Percentiles rank a stretch among this genome's conserved stretches.
Evolutionary conservation across 2,797 vertebrate genomes (phyloP).

Genomic region (Cossypha polioptera): DNA sequence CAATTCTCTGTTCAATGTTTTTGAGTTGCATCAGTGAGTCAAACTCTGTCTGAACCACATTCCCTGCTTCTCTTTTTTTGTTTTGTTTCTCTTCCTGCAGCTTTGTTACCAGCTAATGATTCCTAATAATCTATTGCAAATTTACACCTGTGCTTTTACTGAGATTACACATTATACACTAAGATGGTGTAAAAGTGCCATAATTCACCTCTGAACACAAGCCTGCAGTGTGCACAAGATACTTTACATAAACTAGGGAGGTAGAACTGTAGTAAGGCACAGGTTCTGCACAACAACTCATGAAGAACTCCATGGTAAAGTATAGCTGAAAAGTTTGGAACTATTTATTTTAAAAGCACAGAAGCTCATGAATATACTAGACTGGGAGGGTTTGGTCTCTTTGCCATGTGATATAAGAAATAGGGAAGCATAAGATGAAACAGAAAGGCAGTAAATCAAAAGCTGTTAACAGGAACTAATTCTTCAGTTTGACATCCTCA

Average conservation of each 20-base stretch:
- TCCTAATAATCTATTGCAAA: neutral
- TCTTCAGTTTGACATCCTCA: neutral
- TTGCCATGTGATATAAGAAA: neutral
- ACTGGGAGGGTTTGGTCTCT: neutral
- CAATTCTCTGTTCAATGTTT: neutral
- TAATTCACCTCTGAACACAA: neutral
- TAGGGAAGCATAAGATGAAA: neutral
- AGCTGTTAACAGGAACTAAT: neutral
- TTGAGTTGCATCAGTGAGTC: neutral
- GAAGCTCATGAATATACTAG: neutral
- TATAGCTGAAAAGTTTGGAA: neutral
- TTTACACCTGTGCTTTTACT: neutral
- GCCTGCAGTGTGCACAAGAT: neutral
- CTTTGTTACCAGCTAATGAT: neutral
- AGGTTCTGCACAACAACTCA: neutral
- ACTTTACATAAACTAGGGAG: neutral
- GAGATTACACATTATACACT: neutral
- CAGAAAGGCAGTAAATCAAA: neutral
- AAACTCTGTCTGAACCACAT: neutral
- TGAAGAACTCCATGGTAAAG: neutral
- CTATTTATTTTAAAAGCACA: neutral
- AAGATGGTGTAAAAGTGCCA: neutral
- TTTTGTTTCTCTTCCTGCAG: neutral
- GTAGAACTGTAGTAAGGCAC: neutral
- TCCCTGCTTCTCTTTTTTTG: neutral